Evolutionary conservation across 2,888 invertebrate genomes (phyloP).

Genomic region (Fragum sueziense): DNA sequence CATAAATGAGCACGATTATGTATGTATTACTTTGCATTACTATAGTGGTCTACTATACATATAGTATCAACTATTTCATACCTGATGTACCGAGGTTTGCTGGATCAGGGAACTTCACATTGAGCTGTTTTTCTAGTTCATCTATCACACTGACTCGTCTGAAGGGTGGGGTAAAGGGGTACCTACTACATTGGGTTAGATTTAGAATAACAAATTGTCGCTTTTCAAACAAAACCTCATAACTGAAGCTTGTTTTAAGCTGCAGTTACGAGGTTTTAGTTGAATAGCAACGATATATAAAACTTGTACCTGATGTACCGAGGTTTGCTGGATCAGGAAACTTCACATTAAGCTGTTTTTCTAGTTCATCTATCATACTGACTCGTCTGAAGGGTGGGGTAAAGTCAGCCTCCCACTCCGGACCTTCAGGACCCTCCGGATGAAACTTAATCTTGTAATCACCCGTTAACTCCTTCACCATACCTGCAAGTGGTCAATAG

Average conservation of each 20-base stretch:
- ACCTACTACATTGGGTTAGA: too few relatives aligned
- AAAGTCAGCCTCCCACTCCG: constrained; percentile 94
- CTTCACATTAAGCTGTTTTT: constrained; percentile 87
- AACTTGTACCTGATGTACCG: constrained; percentile 79
- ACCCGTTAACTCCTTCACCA: constrained; percentile 96
- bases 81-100: constrained; percentile 81
- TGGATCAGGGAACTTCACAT: constrained; percentile 83
- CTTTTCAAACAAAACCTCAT: too few relatives aligned
- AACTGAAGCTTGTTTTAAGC: too few relatives aligned
- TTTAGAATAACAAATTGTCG: too few relatives aligned
- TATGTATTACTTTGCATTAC: too few relatives aligned
- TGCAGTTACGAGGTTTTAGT: too few relatives aligned
- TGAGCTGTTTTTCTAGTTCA: constrained; percentile 91
- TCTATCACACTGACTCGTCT: constrained; percentile 95
- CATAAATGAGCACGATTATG: too few relatives aligned
- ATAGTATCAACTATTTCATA: too few relatives aligned
- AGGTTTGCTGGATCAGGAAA: constrained; percentile 82
- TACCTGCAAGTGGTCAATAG: constrained; percentile 84
- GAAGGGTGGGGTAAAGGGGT: constrained; percentile 99
- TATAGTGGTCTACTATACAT: too few relatives aligned
- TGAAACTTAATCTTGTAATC: constrained; percentile 95
- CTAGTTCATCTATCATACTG: constrained; percentile 95
- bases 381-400: constrained; percentile 97
- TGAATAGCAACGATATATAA: too few relatives aligned
- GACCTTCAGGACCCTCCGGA: constrained; percentile 90